Base-by-base conservation (phyloP, 2,113 vertebrate species). In the Mastomys natalensis region DNA sequence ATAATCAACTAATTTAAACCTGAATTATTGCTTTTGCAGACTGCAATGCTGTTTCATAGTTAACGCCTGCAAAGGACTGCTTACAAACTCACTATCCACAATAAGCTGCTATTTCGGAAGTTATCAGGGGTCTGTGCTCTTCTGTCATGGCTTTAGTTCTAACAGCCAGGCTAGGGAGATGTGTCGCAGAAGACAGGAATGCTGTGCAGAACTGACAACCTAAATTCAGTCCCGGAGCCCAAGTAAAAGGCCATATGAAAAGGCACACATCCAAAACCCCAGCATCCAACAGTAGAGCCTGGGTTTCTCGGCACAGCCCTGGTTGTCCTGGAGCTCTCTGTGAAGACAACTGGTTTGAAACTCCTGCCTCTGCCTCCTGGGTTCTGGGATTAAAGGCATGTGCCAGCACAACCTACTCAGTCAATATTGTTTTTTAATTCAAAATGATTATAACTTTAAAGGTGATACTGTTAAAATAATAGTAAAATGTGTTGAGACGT, bases 1-100 rank as follows among this genome's bases (percentile, higher is more conserved):
- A 70, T 60, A 66, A 86, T 76, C 40, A 94, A 89, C 73, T 12
- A 74, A 66, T 76, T 77, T 77, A 95, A 97, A 70, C 58, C 8
- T 70, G 88, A 92, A 76, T 17, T 70, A 60, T 58, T 60, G 2
- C 8, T 73, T 89, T 51, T 84, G 81, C 45, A 76, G 62, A 94
- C 24, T 78, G 13, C 60, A 82, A 60, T 34, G 5, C 5, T 51
- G 26, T 90, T 91, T 89, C 43, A 87, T 15, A 60, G 43, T 10
- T 37, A 92, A 48, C 3, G n/a, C 58, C 86, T 84, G 86, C 91
- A 95, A 93, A 29, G 80, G 21, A 85, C 15, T 34, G 21, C 53
- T 92, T 64, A 89, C 34, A 81, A 80, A 81, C 70, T 78, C 45
- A n/a, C 13, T 29, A 37, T 19, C 17, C 82, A 85, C 31, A 87